Base-by-base conservation (phyloP, 2,797 vertebrate genomes). In the Danio albolineatus region DNA sequence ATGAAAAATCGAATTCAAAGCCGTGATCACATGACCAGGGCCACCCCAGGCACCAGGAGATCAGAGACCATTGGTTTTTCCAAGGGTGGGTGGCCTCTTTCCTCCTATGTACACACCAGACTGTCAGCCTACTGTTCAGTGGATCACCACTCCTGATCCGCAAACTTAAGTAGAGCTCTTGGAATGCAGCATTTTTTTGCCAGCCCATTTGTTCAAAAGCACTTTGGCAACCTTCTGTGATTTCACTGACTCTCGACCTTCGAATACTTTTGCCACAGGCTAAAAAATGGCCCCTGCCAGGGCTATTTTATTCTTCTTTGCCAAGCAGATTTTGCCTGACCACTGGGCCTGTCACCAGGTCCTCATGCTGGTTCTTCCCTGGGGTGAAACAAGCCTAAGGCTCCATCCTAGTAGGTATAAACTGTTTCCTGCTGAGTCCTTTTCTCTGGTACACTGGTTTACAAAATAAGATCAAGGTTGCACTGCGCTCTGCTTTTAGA, bases 241-340 rank as follows among this genome's bases (percentile, higher is more conserved):
- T 74, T 69, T 73, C 66, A 38, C 48, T 66, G 65, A 62, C 78
- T 16, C 4, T 49, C 12, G 0, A 69, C 66, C 76, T 71, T 79
- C 53, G 36, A 82, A 59, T 65, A 77, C 21, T 64, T 81, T 79
- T 78, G 66, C 82, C 71, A 69, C 60, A 16, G 36, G 83, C 59
- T 28, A 76, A 16, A 56, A 80, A 54, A 49, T 43, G 41, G 48
- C 59, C 49, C 9, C 16, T 64, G 77, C 46, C 19, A 61, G 36
- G 48, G n/a, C 17, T 46, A 19, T 75, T 78, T 65, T 59, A 69
- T 80, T 66, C 64, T 53, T 76, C 41, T 73, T 56, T 16, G 49
- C 60, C 69, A 49, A 64, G 44, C 60, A 51, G 53, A 28, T 53
- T 81, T 78, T 59, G 65, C 38, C 53, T 83, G 73, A 61, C 77